phyloP scores from a whole-genome alignment of 2,888 invertebrate species.

The Leptopilina syphax region DNA sequence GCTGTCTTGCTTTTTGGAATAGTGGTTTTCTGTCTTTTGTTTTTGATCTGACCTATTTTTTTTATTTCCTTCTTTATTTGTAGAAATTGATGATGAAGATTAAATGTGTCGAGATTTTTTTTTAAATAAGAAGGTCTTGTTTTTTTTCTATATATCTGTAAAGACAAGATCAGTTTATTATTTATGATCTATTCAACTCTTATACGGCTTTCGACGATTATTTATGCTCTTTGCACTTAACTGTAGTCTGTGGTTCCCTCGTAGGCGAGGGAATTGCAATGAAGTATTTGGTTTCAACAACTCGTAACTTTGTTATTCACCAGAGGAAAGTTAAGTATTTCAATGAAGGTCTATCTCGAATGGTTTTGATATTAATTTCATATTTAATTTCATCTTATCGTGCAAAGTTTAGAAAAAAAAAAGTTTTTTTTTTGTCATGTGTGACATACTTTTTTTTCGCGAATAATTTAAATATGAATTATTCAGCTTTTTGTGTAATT shows the following conservation, averaged over 20 bases:
- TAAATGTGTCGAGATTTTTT: background rate
- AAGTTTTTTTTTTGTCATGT: background rate
- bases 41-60: background rate
- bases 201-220: conserved; percentile 40
- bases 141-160: conserved; percentile 48
- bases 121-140: background rate
- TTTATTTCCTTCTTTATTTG: no score
- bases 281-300: conserved; percentile 56
- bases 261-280: conserved; percentile 51
- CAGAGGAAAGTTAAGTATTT: conserved; percentile 54
- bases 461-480: background rate
- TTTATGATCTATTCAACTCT: conserved; percentile 62
- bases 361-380: conserved; percentile 27
- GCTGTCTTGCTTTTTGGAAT: conserved; percentile 32
- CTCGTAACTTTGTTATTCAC: conserved; percentile 57
- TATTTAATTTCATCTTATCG: conserved; percentile 34
- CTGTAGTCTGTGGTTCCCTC: conserved; percentile 69
- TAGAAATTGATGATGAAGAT: background rate
- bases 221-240: conserved; percentile 66
- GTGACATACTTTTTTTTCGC: background rate
- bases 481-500: background rate
- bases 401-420: background rate
- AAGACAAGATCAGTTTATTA: conserved; percentile 62
- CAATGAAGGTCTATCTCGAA: conserved; percentile 46
- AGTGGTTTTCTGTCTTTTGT: background rate